A percentile compares a stretch with the other conserved stretches of the same genome.
These are phyloP conservation scores for Anas platyrhynchos DNA, from an alignment of 2,113 vertebrate species.

Conservation along the genomic window DNA sequence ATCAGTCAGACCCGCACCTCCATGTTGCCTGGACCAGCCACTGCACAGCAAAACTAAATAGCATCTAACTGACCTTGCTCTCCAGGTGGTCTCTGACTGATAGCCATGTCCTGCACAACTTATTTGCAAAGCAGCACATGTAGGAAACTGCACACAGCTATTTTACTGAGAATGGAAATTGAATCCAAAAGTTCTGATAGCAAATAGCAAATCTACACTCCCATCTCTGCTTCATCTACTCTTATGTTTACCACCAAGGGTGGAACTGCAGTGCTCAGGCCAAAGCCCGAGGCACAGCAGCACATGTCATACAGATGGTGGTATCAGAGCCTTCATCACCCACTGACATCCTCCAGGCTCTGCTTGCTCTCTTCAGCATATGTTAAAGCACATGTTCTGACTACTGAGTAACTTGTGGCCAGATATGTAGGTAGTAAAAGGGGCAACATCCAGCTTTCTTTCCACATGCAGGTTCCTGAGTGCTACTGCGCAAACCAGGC, in stretches of 20 bases:
- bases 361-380: background rate
- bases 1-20: background rate
- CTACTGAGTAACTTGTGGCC: background rate
- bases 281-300: slow-evolving; percentile 27
- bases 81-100: background rate
- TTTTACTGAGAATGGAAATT: slow-evolving; percentile 26
- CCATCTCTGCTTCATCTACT: slow-evolving; percentile 10
- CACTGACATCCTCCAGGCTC: background rate
- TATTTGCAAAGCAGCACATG: background rate
- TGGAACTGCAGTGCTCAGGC: background rate
- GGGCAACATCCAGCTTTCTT: background rate
- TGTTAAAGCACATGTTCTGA: background rate
- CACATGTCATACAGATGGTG: slow-evolving; percentile 9
- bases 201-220: slow-evolving; percentile 30
- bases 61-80: accelerated
- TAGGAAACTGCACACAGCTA: background rate
- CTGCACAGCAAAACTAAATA: background rate
- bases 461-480: background rate
- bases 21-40: background rate
- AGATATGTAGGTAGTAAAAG: background rate
- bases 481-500: background rate
- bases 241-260: background rate
- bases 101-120: background rate
- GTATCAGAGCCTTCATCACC: background rate
- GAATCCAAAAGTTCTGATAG: slow-evolving; percentile 19